phyloP scores from a whole-genome alignment of 2,797 vertebrate species.

The Onychomys leucogaster region DNA sequence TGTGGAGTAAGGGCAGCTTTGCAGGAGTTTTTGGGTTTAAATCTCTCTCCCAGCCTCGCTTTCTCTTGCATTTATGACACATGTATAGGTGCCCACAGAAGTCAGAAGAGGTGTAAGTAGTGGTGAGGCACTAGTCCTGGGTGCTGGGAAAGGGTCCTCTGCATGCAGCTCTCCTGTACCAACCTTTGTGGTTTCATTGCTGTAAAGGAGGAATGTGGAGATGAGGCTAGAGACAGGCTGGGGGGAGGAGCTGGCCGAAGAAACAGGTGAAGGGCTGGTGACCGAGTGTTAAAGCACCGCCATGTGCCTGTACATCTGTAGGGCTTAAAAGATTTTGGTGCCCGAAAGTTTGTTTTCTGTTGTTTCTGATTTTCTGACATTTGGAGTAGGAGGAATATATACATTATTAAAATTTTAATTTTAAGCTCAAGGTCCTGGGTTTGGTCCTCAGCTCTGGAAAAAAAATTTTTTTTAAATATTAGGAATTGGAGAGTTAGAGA shows the following conservation, averaged over 20 bases:
- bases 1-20: not conserved
- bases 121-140: not conserved
- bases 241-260: not conserved
- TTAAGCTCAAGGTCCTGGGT: too few relatives aligned
- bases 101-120: not conserved
- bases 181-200: not conserved
- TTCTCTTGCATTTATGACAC: not conserved
- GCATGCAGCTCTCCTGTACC: not conserved
- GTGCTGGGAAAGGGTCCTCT: not conserved
- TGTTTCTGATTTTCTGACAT: conserved; percentile 4
- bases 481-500: conserved; percentile 39
- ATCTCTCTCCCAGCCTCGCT: not conserved
- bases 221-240: not conserved
- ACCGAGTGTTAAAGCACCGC: not conserved
- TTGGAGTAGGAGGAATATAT: not conserved
- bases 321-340: conserved; percentile 10
- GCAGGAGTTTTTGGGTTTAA: not conserved
- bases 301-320: not conserved
- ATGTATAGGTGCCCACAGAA: not conserved
- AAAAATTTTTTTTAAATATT: too few relatives aligned
- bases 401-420: conserved; percentile 25
- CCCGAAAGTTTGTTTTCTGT: not conserved
- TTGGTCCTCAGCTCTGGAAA: too few relatives aligned
- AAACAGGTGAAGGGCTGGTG: not conserved
- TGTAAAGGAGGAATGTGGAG: not conserved